Percentiles rank a stretch among this genome's conserved stretches.
Evolutionary conservation across 1,140 invertebrate genomes (phyloP).

Genomic region (Bombus sylvicola): DNA sequence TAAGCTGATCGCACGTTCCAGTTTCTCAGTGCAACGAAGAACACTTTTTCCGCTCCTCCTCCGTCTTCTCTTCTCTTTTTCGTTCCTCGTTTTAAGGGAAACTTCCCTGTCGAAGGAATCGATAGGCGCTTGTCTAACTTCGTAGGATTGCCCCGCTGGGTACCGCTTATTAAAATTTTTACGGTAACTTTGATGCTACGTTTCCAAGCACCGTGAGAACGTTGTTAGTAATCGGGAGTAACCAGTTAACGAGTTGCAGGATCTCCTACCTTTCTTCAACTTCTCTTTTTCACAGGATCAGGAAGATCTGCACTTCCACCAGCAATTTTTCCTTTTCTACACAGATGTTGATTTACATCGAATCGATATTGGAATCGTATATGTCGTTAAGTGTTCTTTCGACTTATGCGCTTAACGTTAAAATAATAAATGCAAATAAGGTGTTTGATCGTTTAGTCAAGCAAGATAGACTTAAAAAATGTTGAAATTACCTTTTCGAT

Average conservation of each 20-base stretch:
- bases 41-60: neutral
- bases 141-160: neutral
- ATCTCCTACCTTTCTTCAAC: neutral
- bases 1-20: conserved; percentile 67
- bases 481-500: fast-evolving
- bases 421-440: no score
- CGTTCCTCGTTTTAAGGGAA: neutral
- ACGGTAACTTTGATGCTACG: neutral
- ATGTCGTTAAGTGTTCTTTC: no score
- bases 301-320: neutral
- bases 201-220: neutral
- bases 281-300: neutral
- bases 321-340: no score
- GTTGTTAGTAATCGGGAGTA: neutral
- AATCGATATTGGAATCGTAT: no score
- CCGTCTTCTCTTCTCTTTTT: no score
- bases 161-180: conserved; percentile 18
- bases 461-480: no score
- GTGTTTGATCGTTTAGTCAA: no score
- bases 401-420: no score
- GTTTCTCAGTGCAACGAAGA: conserved; percentile 44
- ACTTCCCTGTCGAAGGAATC: conserved; percentile 37
- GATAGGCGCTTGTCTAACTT: conserved; percentile 19
- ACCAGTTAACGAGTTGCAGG: neutral
- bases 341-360: no score